Base-by-base conservation (phyloP, 2,888 invertebrate species). In the Cryptocephalus moraei region DNA sequence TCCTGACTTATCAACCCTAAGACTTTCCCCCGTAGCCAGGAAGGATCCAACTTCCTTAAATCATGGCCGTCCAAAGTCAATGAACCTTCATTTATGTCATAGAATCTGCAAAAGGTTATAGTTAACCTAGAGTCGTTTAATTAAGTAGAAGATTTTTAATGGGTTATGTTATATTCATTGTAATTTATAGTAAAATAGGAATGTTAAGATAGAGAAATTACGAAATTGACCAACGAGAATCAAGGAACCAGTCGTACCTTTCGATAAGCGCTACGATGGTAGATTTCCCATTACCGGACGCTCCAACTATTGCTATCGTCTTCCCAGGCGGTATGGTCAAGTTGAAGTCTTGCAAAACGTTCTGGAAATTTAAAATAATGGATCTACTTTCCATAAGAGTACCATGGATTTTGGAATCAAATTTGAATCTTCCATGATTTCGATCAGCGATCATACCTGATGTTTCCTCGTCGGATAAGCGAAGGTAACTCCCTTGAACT, bases 271-370 rank as follows among this genome's bases (percentile, higher is more conserved):
- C 81, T 2, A 87, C 93, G 13, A 96, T 81, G 0, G 96, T 97
- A 0, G 93, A 93, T 73, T 97, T 97, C 1, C 94, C 95, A 64
- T 91, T 91, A 1, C 96, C 96, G 38, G 93, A 94, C 0, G 89
- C 80, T 1, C 96, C 93, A 32, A 94, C 94, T 33, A 97, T 79
- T 0, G 96, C 96, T 1, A 94, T 84, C 0, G 92, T 88, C 71
- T 86, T 85, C 1, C 95, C 95, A 4, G 89, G 83, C 1, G 87
- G 87, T 57, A 97, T 79, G 46, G 75, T 77, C 44, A 97, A 70
- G 62, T 79, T 86, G 63, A 97, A 91, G 60, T 91, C 76, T 52
- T 86, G 81, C 41, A 97, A 70, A n/a, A 95, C 82, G 31, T 74
- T 62, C 82, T 87, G 71, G 34, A 71, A 72, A 33, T 31, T 14